Evolutionary conservation across 1,140 invertebrate genomes (phyloP).

Genomic region (Drosophila cardini): DNA sequence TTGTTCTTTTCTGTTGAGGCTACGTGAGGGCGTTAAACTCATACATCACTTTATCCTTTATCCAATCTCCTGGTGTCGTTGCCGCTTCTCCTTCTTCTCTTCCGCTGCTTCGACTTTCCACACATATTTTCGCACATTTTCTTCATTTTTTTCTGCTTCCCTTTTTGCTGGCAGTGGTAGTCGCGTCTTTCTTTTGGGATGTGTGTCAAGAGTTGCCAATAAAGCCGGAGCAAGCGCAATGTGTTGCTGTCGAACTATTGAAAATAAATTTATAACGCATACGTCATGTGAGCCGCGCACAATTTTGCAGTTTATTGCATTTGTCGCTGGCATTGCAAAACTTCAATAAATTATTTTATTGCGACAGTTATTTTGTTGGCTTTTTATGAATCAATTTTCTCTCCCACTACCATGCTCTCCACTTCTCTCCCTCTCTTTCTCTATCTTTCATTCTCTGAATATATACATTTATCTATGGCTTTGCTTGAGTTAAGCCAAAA

Average conservation of each 20-base stretch:
- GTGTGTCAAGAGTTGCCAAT: constrained; percentile 83
- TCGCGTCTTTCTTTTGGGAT: constrained; percentile 58
- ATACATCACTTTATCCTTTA: constrained; percentile 79
- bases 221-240: constrained; percentile 28
- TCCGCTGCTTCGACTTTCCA: background rate
- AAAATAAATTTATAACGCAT: constrained; percentile 81
- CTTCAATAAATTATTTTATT: constrained; percentile 84
- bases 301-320: constrained; percentile 75
- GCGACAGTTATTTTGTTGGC: constrained; percentile 76
- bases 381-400: constrained; percentile 68
- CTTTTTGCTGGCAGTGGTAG: background rate
- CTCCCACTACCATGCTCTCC: constrained; percentile 18
- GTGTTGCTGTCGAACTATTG: constrained; percentile 56
- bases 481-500: constrained; percentile 35
- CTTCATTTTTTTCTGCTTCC: constrained; percentile 1
- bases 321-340: constrained; percentile 79
- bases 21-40: constrained; percentile 83
- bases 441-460: constrained; percentile 15
- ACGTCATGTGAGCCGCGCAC: constrained; percentile 64
- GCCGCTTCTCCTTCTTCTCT: background rate
- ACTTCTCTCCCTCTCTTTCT: background rate
- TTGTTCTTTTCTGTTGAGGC: constrained; percentile 31
- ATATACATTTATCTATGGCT: constrained; percentile 20
- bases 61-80: constrained; percentile 38
- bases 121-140: background rate